phyloP scores from a whole-genome alignment of 1,140 invertebrate genomes.

The Aphaenogaster floridana region DNA sequence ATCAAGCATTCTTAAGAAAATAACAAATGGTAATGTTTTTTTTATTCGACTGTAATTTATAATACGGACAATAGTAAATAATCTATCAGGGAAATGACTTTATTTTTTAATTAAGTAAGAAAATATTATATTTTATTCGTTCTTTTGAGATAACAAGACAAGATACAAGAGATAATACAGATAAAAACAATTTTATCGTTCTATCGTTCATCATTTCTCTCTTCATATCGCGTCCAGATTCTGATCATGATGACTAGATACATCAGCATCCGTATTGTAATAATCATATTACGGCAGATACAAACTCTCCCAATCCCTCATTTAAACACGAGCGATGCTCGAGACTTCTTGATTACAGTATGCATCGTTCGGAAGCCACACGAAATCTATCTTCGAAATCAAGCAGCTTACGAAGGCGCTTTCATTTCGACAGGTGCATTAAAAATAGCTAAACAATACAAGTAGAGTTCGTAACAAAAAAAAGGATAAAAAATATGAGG shows the following conservation, averaged over 20 bases:
- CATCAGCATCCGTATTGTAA: background rate
- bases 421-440: conserved; percentile 1
- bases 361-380: background rate
- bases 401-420: background rate
- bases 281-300: background rate
- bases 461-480: background rate
- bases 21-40: background rate
- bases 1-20: background rate
- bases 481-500: background rate
- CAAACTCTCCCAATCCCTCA: background rate
- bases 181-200: conserved; percentile 11
- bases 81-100: conserved; percentile 8
- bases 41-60: conserved; percentile 3
- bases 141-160: background rate
- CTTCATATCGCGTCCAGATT: conserved; percentile 1
- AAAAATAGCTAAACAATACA: background rate
- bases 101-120: conserved; percentile 26
- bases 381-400: background rate
- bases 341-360: background rate
- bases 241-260: conserved; percentile 51
- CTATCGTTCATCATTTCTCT: background rate
- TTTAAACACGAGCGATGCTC: background rate
- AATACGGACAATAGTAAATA: conserved; percentile 15
- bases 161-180: conserved; percentile 27
- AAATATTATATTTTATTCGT: conserved; percentile 52